These are phyloP conservation scores for Trachelus iudaicus DNA, from an alignment of 2,888 invertebrate genomes.

Conservation along the genomic window DNA sequence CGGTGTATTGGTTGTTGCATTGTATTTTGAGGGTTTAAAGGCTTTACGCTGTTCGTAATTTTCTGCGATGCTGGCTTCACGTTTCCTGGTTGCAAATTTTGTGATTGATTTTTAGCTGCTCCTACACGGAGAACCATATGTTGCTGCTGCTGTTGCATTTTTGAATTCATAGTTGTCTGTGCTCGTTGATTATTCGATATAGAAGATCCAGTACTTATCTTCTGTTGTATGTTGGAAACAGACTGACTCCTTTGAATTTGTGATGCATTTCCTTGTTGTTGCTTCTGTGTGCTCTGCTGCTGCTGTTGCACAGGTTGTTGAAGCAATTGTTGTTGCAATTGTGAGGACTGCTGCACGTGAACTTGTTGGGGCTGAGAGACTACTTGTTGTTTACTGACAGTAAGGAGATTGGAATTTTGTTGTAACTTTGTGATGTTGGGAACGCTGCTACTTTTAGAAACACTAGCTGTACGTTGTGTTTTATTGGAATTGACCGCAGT, in stretches of 20 bases:
- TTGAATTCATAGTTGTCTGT: constrained; percentile 32
- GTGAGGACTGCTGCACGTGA: constrained; percentile 26
- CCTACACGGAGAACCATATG: constrained; percentile 56
- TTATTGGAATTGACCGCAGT: constrained; percentile 30
- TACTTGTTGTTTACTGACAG: constrained; percentile 35
- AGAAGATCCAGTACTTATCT: constrained; percentile 34
- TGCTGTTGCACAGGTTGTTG: constrained; percentile 29
- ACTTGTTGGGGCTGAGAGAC: constrained; percentile 25
- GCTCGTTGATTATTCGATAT: constrained; percentile 40
- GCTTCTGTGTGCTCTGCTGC: constrained; percentile 28
- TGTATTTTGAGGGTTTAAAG: constrained; percentile 38
- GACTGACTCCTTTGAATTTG: constrained; percentile 41
- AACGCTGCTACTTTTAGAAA: constrained; percentile 50
- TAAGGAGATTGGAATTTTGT: constrained; percentile 37
- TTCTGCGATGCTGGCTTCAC: constrained; percentile 45
- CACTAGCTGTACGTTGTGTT: constrained; percentile 33
- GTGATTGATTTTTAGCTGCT: constrained; percentile 40
- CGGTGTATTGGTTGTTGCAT: constrained; percentile 39
- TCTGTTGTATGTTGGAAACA: constrained; percentile 40
- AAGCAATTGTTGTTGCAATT: constrained; percentile 36
- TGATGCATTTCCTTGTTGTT: constrained; percentile 26
- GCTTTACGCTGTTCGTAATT: constrained; percentile 38
- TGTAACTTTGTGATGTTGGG: constrained; percentile 50
- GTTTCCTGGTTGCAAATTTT: constrained; percentile 37
- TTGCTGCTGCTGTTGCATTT: constrained; percentile 35